Base-by-base conservation (phyloP, 2,888 invertebrate species). In the Stenolophus ochropezus region DNA sequence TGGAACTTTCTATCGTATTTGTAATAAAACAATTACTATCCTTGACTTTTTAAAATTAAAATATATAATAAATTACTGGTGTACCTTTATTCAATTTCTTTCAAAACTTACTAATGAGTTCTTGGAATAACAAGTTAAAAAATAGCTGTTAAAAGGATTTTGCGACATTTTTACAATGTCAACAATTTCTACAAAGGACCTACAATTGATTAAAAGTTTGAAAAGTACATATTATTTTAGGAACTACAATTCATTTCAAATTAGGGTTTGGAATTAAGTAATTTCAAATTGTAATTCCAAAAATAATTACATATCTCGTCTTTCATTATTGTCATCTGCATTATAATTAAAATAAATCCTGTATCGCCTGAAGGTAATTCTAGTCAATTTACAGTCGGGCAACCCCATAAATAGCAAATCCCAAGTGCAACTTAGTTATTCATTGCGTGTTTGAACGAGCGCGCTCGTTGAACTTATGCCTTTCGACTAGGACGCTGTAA, bases 361-460 rank as follows among this genome's bases (percentile, higher is more conserved):
- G 21, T 2, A 56, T 56, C 56, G 56, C 56, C 21, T 11, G 56
- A 20, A 11, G 56, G n/a, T 23, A 61, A 23, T 23, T 61, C 25
- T 25, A 61, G 23, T 61, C 61, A 61, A 61, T 14, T 61, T 61
- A 25, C 61, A 25, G 23, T 61, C 61, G 4, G 61, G 21, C 25
- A 61, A 61, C 61, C 25, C 25, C 61, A 61, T 61, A 61, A 61
- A 61, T 61, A 61, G 23, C 25, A 61, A 61, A 61, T 61, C 61
- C 61, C 61, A 11, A 21, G 18, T 20, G 18, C 21, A 56, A 20
- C 21, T 56, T 56, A 56, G 56, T 21, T 56, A 56, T 56, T 56
- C 56, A 56, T 56, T 11, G 56, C 21, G 56, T 56, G 56, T 56
- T 56, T 56, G 56, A 56, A 56, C 56, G 11, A 8, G 20, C 56